Conservation (phyloP, 2,113 vertebrate genomes). For the Megaleporinus macrocephalus region DNA sequence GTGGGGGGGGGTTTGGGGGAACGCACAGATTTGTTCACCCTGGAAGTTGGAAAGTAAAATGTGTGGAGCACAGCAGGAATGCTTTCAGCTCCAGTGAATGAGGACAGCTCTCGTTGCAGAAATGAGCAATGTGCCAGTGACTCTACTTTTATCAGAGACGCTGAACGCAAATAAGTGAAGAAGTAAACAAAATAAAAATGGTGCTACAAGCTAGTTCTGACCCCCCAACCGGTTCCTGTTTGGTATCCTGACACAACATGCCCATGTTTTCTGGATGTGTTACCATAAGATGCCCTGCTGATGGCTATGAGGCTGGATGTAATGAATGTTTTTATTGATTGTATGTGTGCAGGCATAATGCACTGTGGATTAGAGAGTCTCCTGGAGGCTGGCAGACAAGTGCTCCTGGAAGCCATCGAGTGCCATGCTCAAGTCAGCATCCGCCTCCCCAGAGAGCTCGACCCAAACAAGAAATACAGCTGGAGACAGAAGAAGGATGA, state of each 20-base stretch:
- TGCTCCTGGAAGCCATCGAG: constrained; percentile 91
- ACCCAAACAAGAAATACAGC: constrained; percentile 96
- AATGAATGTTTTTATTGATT: constrained; percentile 50
- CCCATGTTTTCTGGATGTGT: constrained; percentile 22
- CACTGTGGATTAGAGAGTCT: constrained; percentile 88
- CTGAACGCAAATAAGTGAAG: background rate
- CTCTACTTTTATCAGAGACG: constrained; percentile 3
- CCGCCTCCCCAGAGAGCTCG: constrained; percentile 87
- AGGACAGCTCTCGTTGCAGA: constrained; percentile 21
- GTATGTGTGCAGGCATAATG: constrained; percentile 63
- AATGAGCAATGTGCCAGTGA: constrained; percentile 11
- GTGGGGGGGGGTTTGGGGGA: background rate
- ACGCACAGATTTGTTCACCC: constrained; percentile 27
- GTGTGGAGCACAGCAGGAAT: constrained; percentile 18
- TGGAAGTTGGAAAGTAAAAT: constrained; percentile 32
- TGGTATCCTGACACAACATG: background rate
- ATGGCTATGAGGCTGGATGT: background rate
- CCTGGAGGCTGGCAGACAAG: constrained; percentile 88
- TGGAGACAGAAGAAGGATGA: constrained; percentile 97
- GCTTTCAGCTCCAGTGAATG: constrained; percentile 26
- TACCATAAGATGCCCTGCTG: background rate
- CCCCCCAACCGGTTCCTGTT: background rate
- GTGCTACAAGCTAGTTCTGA: background rate
- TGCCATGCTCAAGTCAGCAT: constrained; percentile 80
- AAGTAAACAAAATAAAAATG: constrained; percentile 5